Conservation (phyloP, 2,888 invertebrate species). For the Dione juno region DNA sequence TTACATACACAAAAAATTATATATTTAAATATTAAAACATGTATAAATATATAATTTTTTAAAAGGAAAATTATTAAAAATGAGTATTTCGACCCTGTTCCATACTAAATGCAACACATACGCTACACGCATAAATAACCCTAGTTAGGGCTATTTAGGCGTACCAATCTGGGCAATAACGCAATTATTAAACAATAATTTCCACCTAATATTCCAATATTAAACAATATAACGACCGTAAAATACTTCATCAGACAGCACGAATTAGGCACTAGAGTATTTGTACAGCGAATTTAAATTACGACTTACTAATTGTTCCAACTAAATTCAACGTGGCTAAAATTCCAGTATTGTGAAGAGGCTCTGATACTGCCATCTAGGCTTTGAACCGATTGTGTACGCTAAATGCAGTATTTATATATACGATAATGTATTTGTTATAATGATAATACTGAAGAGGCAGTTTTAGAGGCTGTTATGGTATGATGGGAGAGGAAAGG, state of each 20-base stretch:
- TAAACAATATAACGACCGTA: conserved; percentile 35
- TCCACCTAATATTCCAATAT: conserved; percentile 5
- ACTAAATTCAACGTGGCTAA: conserved; percentile 44
- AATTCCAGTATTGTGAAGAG: conserved; percentile 41
- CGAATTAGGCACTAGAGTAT: conserved; percentile 42
- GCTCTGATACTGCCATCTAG: conserved; percentile 38
- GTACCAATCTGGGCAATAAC: neutral
- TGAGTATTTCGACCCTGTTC: too few species aligned
- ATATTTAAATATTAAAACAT: too few species aligned
- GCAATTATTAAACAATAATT: neutral
- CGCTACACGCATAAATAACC: too few species aligned
- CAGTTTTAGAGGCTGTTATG: too few species aligned
- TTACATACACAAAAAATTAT: too few species aligned
- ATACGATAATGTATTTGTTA: neutral
- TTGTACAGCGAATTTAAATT: conserved; percentile 47
- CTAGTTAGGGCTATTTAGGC: neutral
- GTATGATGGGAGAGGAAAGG: too few species aligned
- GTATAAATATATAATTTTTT: too few species aligned
- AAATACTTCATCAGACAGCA: conserved; percentile 42
- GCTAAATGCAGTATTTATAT: neutral
- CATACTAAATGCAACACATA: too few species aligned
- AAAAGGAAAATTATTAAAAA: too few species aligned
- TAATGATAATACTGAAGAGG: neutral
- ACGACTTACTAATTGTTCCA: conserved; percentile 47
- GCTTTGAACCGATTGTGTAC: neutral